phyloP scores from a whole-genome alignment of 2,797 vertebrate species.

The Galago senegalensis region DNA sequence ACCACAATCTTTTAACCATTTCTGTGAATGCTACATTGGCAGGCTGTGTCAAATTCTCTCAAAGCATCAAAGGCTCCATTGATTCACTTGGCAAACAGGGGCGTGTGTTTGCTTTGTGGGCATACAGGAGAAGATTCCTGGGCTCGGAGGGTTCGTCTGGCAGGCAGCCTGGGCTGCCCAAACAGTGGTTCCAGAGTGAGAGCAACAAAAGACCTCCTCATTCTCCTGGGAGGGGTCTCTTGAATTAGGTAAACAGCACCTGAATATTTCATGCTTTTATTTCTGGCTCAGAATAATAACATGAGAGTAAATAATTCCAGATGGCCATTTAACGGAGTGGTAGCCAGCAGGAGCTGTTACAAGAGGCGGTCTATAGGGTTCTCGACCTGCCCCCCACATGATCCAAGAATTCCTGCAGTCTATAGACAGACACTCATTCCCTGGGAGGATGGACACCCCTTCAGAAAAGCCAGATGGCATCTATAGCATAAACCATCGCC shows the following conservation, averaged over 20 bases:
- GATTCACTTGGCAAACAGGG: conserved; percentile 77
- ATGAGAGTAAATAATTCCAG: conserved; percentile 14
- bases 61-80: conserved; percentile 79
- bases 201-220: conserved; percentile 75
- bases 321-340: conserved; percentile 32
- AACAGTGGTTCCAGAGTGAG: conserved; percentile 72
- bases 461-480: background rate
- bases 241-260: conserved; percentile 63
- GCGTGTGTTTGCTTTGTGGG: conserved; percentile 79
- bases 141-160: conserved; percentile 69
- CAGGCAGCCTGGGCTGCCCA: conserved; percentile 70
- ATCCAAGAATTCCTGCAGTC: background rate
- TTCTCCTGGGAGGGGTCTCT: conserved; percentile 54
- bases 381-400: background rate
- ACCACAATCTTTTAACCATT: conserved; percentile 78
- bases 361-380: background rate
- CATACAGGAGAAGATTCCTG: conserved; percentile 69
- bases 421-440: background rate
- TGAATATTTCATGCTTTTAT: conserved; percentile 62
- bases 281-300: conserved; percentile 60
- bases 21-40: conserved; percentile 74
- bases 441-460: background rate
- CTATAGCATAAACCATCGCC: background rate
- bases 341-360: background rate
- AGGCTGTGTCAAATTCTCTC: conserved; percentile 71